These are phyloP conservation scores for Oceanodroma tethys DNA, from an alignment of 2,113 vertebrate genomes.

Conservation along the genomic window DNA sequence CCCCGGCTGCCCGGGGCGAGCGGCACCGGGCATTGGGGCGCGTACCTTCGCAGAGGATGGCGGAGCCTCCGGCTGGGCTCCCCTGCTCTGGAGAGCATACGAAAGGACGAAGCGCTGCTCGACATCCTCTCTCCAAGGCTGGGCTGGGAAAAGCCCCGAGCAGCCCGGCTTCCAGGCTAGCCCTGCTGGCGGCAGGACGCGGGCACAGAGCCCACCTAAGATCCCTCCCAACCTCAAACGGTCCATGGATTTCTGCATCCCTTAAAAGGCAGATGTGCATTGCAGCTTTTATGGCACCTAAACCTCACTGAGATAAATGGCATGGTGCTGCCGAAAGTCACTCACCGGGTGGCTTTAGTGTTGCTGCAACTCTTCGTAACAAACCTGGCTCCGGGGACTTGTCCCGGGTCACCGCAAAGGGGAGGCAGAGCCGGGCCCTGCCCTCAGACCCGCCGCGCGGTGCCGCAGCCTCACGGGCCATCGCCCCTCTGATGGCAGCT, in stretches of 20 bases:
- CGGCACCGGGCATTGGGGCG: neutral
- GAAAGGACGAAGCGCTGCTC: neutral
- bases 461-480: fast-evolving
- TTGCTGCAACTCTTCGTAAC: neutral
- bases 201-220: neutral
- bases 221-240: neutral
- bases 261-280: fast-evolving
- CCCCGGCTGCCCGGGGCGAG: neutral
- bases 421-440: neutral
- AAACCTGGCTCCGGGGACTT: neutral
- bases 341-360: fast-evolving
- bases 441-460: fast-evolving
- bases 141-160: neutral
- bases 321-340: fast-evolving
- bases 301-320: neutral
- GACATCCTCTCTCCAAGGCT: neutral
- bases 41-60: neutral
- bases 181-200: fast-evolving
- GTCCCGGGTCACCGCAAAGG: neutral
- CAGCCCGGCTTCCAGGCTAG: neutral
- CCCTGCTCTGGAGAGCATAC: fast-evolving
- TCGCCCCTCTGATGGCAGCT: neutral
- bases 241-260: neutral
- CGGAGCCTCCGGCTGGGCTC: neutral
- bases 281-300: neutral